Conservation (phyloP, 2,888 invertebrate genomes). For the Eristalinus aeneus region DNA sequence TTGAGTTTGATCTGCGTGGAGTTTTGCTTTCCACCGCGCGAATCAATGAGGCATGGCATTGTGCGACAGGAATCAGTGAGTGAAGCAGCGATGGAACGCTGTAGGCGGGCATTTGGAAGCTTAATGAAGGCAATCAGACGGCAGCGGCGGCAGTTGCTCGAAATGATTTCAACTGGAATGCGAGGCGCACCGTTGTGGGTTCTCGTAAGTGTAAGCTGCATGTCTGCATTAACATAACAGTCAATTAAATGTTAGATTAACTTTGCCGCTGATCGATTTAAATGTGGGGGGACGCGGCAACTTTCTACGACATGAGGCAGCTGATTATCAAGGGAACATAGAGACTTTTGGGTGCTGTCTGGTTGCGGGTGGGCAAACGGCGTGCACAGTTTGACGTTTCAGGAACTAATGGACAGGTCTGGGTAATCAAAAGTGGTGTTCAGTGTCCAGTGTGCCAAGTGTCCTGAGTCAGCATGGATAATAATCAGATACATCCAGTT, state of each 20-base stretch:
- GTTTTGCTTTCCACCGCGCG: conserved; percentile 39
- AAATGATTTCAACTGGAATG: neutral
- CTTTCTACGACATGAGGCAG: neutral
- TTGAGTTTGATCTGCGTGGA: conserved; percentile 54
- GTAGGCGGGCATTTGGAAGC: conserved; percentile 61
- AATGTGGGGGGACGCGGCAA: neutral
- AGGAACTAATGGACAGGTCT: too few relatives aligned
- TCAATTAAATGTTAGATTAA: neutral
- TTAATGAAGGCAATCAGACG: conserved; percentile 60
- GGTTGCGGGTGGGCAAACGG: too few relatives aligned
- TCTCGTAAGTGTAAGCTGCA: neutral
- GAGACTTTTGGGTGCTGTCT: too few relatives aligned
- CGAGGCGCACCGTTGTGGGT: neutral
- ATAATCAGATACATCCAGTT: too few relatives aligned
- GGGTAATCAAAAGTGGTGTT: too few relatives aligned
- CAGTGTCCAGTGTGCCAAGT: too few relatives aligned
- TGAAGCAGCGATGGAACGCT: conserved; percentile 2
- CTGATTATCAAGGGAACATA: neutral
- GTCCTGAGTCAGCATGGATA: too few relatives aligned
- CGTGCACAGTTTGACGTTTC: too few relatives aligned
- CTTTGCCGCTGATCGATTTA: neutral
- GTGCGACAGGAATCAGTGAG: conserved; percentile 13
- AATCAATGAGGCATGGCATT: conserved; percentile 43
- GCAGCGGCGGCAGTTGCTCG: neutral
- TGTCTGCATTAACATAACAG: neutral